These are phyloP conservation scores for Plutella xylostella DNA, from an alignment of 2,888 invertebrate genomes.

Conservation along the genomic window DNA sequence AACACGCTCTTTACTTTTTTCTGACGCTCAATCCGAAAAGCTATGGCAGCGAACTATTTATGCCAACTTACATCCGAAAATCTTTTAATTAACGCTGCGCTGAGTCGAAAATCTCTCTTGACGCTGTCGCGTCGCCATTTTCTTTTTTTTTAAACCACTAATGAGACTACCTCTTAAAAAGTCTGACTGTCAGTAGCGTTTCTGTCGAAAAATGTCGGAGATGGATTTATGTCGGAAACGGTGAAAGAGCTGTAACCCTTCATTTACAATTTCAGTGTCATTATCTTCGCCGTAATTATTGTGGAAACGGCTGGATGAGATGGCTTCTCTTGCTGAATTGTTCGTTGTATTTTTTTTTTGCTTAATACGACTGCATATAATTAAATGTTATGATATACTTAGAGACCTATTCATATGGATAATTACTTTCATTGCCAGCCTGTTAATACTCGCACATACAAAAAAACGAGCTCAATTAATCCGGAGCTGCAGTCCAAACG, in stretches of 20 bases:
- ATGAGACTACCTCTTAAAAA: constrained; percentile 47
- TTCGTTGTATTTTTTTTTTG: too few species aligned
- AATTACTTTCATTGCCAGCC: too few species aligned
- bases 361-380: too few species aligned
- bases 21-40: constrained; percentile 8
- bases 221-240: too few species aligned
- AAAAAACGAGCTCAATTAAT: not conserved
- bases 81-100: constrained; percentile 45
- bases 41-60: constrained; percentile 16
- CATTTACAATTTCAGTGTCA: constrained; percentile 7
- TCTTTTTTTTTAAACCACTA: constrained; percentile 25
- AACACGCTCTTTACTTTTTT: not conserved
- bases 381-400: too few species aligned
- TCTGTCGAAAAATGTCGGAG: constrained; percentile 3
- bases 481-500: too few species aligned
- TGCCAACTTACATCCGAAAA: constrained; percentile 28
- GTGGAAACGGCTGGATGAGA: too few species aligned
- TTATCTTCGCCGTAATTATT: too few species aligned
- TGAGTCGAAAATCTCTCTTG: constrained; percentile 20
- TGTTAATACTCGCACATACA: too few species aligned
- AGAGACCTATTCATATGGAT: too few species aligned
- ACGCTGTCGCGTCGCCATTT: constrained; percentile 17
- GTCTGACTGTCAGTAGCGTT: constrained; percentile 4
- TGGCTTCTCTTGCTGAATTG: too few species aligned
- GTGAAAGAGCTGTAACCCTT: constrained; percentile 3